These are phyloP conservation scores for Belonocnema kinseyi DNA, from an alignment of 1,140 invertebrate genomes.

Conservation along the genomic window DNA sequence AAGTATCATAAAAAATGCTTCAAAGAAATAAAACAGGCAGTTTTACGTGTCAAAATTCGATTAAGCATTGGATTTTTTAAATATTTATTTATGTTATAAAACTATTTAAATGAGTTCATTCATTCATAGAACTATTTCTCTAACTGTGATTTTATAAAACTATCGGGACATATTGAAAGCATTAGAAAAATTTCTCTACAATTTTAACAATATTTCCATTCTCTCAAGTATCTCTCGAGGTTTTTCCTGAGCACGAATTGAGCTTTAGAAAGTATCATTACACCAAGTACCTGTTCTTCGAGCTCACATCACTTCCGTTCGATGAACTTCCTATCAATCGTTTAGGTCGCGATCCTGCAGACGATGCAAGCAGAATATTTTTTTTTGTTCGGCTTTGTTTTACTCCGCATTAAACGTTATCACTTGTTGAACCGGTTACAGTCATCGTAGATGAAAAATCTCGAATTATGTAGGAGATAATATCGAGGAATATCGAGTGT, in stretches of 20 bases:
- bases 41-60: too few relatives aligned
- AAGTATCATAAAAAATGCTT: too few relatives aligned
- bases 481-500: slow-evolving; percentile 7
- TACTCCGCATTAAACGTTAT: background rate
- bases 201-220: background rate
- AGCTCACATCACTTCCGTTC: background rate
- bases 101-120: too few relatives aligned
- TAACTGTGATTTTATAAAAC: too few relatives aligned
- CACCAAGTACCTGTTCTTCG: background rate
- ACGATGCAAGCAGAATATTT: too few relatives aligned
- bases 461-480: slow-evolving; percentile 7
- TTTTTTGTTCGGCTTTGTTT: background rate
- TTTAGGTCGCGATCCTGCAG: background rate
- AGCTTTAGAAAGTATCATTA: slow-evolving; percentile 2
- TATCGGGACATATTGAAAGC: too few relatives aligned
- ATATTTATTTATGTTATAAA: too few relatives aligned
- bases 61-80: too few relatives aligned
- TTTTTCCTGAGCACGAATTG: slow-evolving; percentile 3
- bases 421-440: background rate
- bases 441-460: background rate
- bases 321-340: background rate
- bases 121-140: too few relatives aligned
- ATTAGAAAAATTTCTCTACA: too few relatives aligned
- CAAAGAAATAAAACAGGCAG: too few relatives aligned
- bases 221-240: background rate